phyloP scores from a whole-genome alignment of 2,888 invertebrate genomes.

The Ecdyonurus torrentis region DNA sequence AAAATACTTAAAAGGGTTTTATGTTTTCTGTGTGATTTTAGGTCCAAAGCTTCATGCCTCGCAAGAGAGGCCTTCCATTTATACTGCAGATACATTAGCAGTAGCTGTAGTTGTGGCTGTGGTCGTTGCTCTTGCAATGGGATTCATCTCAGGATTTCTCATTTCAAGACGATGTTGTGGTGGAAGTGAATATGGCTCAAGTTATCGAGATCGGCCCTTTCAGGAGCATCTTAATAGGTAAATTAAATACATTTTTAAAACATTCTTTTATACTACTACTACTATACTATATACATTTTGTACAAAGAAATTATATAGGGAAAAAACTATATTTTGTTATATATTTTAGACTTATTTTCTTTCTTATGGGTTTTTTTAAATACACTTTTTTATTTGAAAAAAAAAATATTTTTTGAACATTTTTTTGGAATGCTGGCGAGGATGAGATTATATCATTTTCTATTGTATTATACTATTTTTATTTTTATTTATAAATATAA shows the following conservation, averaged over 20 bases:
- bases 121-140: conserved; percentile 61
- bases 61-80: conserved; percentile 35
- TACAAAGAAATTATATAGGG: background rate
- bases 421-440: background rate
- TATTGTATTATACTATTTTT: background rate
- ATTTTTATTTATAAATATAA: background rate
- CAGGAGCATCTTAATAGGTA: conserved; percentile 59
- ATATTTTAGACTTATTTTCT: background rate
- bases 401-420: background rate
- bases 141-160: conserved; percentile 69
- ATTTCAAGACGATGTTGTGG: conserved; percentile 62
- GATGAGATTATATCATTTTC: conserved; percentile 1
- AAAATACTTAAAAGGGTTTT: too few relatives aligned
- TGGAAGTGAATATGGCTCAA: conserved; percentile 34
- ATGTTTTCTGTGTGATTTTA: conserved; percentile 14
- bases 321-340: background rate
- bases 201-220: conserved; percentile 40
- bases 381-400: background rate
- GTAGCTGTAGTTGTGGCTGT: conserved; percentile 66
- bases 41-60: conserved; percentile 34
- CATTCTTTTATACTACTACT: background rate
- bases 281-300: background rate
- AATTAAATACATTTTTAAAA: conserved; percentile 13
- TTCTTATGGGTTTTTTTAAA: background rate
- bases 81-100: conserved; percentile 63